A percentile compares a stretch with the other conserved stretches of the same genome.
phyloP scores from a whole-genome alignment of 2,113 vertebrate species.

The Nansenia antarctica region DNA sequence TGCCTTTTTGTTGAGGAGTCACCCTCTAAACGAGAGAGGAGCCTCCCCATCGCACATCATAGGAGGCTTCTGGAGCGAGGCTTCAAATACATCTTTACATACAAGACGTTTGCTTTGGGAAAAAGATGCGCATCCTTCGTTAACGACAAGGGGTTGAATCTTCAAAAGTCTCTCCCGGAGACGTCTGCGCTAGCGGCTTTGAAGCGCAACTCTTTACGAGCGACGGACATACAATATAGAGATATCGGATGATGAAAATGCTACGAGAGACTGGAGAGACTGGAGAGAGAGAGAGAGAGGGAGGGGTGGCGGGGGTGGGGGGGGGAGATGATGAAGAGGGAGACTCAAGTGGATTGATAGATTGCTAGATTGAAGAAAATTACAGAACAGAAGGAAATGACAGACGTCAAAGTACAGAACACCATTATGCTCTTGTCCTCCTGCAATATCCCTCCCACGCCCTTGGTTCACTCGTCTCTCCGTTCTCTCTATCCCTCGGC shows the following conservation, averaged over 20 bases:
- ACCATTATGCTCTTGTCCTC: background rate
- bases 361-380: background rate
- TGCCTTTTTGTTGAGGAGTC: background rate
- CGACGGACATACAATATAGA: background rate
- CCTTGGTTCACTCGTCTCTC: no score
- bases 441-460: background rate
- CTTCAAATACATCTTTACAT: constrained; percentile 1
- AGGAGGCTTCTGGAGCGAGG: background rate
- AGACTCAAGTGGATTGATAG: background rate
- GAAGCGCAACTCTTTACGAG: background rate
- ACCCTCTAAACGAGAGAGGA: background rate
- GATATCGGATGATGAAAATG: background rate
- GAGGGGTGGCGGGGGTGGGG: background rate
- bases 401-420: background rate
- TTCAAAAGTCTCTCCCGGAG: background rate
- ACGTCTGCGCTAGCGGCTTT: background rate
- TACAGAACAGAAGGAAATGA: background rate
- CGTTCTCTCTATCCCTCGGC: no score
- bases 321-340: background rate
- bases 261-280: background rate
- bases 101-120: background rate
- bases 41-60: background rate
- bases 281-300: background rate
- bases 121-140: background rate
- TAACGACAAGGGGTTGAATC: background rate